A percentile compares a stretch with the other conserved stretches of the same genome.
phyloP scores from a whole-genome alignment of 2,888 invertebrate genomes.

The Leptinotarsa peninsularis region DNA sequence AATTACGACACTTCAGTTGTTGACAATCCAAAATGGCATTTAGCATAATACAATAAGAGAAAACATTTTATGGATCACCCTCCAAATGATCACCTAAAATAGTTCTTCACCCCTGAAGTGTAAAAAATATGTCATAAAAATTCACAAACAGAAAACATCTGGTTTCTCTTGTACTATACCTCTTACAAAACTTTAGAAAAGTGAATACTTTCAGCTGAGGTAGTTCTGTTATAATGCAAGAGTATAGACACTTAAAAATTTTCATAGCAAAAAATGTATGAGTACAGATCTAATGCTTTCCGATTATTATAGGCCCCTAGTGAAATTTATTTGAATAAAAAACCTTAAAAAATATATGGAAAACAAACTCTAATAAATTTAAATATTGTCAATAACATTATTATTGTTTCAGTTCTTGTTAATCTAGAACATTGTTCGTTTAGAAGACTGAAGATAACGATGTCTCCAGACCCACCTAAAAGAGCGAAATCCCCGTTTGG shows the following conservation, averaged over 20 bases:
- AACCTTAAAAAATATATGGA: conserved; percentile 9
- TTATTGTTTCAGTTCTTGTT: background rate
- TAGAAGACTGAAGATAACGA: no score
- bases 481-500: no score
- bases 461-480: no score
- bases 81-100: background rate
- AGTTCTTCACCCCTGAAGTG: background rate
- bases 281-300: conserved; percentile 24
- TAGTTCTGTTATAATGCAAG: conserved; percentile 38
- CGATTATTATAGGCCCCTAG: conserved; percentile 36
- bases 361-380: conserved; percentile 8
- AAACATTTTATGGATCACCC: background rate
- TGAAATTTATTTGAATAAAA: conserved; percentile 30
- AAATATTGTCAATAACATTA: conserved; percentile 1
- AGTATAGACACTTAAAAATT: conserved; percentile 27
- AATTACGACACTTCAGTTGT: background rate
- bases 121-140: background rate
- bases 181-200: conserved; percentile 38
- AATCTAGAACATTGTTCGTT: no score
- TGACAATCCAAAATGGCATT: background rate
- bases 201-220: conserved; percentile 42
- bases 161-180: conserved; percentile 26
- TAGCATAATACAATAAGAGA: no score
- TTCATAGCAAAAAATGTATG: conserved; percentile 23
- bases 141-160: background rate